Base-by-base conservation (phyloP, 2,797 vertebrate genomes). In the Corythornis leucogaster region DNA sequence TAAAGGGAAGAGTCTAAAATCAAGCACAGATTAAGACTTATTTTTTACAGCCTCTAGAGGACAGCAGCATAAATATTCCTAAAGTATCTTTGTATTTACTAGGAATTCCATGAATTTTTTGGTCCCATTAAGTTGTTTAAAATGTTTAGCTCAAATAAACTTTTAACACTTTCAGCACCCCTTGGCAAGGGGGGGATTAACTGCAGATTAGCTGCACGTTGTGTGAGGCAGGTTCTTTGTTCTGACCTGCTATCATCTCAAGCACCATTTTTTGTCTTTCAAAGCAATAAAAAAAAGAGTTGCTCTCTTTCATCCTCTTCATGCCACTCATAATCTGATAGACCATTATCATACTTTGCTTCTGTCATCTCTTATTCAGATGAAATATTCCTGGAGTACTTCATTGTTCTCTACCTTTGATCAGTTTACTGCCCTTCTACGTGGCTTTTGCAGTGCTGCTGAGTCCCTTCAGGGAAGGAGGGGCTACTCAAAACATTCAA, bases 221-320 rank as follows among this genome's bases (percentile, higher is more conserved):
- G 15, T 42, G 57, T 66, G 62, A 84, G 92, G 16, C 6, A 51
- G 74, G 26, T 55, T 73, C 80, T 93, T 93, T 95, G 43, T 76
- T 93, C 80, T 7, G 33, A 90, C 86, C 78, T 62, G 77, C 21
- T 93, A 31, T 90, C 74, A 43, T 84, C 67, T 93, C 59, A 43
- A 92, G 43, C 55, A 88, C 42, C 2, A 1, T 20, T 77, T 85
- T 93, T 83, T 88, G 80, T 88, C 88, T 88, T 81, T 86, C 63
- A 90, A 86, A 81, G 77, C 43, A 54, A 45, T 8, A 90, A 66
- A 61, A 33, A 50, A 62, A 50, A 62, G 42, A 66, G 71, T 69
- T 94, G n/a, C 67, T 92, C 38, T 46, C 86, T 93, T 92, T 94
- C 84, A 89, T 93, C 89, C 84, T 76, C 78, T 90, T 92, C 63